Percentiles rank a stretch among this genome's conserved stretches.
phyloP scores from a whole-genome alignment of 2,888 invertebrate genomes.

The Cryptocephalus primarius region DNA sequence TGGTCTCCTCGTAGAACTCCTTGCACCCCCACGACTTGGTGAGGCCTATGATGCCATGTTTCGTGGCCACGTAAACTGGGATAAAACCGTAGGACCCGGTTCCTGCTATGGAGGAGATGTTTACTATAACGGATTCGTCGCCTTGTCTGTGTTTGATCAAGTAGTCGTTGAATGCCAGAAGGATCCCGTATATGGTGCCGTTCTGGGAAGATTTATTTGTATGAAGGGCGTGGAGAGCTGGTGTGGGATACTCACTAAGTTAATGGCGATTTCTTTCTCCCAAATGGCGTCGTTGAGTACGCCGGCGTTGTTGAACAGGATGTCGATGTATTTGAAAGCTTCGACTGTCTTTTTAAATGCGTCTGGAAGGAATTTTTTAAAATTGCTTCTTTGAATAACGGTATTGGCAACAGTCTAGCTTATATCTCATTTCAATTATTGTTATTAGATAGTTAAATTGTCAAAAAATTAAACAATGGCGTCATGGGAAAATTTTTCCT shows the following conservation, averaged over 20 bases:
- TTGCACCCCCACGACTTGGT: constrained; percentile 14
- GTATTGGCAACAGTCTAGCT: too few relatives aligned
- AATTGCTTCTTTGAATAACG: too few relatives aligned
- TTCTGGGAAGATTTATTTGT: constrained; percentile 10
- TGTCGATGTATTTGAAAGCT: constrained; percentile 16
- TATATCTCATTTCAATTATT: too few relatives aligned
- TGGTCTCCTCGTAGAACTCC: constrained; percentile 30
- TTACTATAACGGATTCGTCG: constrained; percentile 15
- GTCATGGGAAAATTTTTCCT: too few relatives aligned
- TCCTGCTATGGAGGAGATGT: constrained; percentile 15
- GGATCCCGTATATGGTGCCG: constrained; percentile 15
- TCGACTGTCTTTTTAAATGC: constrained; percentile 18
- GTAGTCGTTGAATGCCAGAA: constrained; percentile 16
- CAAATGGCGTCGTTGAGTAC: constrained; percentile 17
- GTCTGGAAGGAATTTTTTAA: constrained; percentile 14
- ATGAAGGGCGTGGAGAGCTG: too few relatives aligned
- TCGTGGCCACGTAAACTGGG: constrained; percentile 16
- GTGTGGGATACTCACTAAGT: constrained; percentile 13
- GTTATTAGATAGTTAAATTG: too few relatives aligned
- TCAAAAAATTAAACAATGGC: too few relatives aligned
- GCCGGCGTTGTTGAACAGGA: constrained; percentile 20
- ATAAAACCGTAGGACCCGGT: constrained; percentile 5
- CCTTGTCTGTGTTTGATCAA: constrained; percentile 16
- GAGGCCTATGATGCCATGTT: constrained; percentile 15
- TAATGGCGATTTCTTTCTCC: constrained; percentile 17